phyloP scores from a whole-genome alignment of 2,113 vertebrate species.

The Speoplatyrhinus poulsoni region DNA sequence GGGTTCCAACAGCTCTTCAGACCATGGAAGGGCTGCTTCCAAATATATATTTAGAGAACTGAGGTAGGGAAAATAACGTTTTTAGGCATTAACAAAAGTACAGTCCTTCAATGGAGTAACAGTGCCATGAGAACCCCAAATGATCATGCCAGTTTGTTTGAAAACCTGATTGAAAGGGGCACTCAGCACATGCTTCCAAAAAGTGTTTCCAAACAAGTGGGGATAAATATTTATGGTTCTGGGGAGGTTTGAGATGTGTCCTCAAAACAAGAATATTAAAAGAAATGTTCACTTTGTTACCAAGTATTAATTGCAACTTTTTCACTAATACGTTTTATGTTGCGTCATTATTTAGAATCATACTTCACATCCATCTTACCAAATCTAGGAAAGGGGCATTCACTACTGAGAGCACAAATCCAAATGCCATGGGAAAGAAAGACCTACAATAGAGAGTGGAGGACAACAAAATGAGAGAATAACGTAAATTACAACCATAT shows the following conservation, averaged over 20 bases:
- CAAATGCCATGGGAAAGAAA: conserved; percentile 84
- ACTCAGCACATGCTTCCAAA: background rate
- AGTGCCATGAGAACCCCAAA: too few relatives aligned
- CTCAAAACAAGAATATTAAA: too few relatives aligned
- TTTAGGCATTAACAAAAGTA: background rate
- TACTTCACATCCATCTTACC: conserved; percentile 68
- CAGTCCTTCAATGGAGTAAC: background rate
- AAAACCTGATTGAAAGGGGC: too few relatives aligned
- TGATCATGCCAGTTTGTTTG: too few relatives aligned
- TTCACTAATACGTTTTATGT: background rate
- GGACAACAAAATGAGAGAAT: background rate
- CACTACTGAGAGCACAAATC: conserved; percentile 75
- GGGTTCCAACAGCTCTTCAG: conserved; percentile 43
- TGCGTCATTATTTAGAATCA: background rate
- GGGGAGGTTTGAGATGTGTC: too few relatives aligned
- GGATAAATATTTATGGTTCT: too few relatives aligned
- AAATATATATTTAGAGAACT: conserved; percentile 79
- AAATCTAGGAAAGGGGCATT: conserved; percentile 80
- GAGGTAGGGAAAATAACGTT: conserved; percentile 26
- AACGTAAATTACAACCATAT: background rate
- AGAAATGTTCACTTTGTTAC: too few relatives aligned
- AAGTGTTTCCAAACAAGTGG: background rate
- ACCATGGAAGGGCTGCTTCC: conserved; percentile 79
- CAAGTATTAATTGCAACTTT: too few relatives aligned
- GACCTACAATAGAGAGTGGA: conserved; percentile 67